Evolutionary conservation across 2,888 invertebrate genomes (phyloP), one percentile per base, ranked within the genome.

Genomic region (Steromphala cineraria): DNA sequence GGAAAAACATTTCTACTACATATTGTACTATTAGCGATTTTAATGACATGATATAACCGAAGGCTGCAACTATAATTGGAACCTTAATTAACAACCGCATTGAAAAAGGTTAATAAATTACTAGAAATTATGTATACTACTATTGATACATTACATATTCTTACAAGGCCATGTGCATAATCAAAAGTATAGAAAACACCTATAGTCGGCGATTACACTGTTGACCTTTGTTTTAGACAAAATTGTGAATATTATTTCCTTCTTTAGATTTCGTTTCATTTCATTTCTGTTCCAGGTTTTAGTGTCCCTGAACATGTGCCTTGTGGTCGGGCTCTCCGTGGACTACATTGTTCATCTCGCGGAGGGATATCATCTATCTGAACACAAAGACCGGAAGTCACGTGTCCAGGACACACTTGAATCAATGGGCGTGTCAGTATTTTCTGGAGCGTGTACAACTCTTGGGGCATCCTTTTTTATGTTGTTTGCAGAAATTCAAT

Each of bases 381-480:
- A 83, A 8, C 82, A 83, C 52, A 81, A 78, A 36, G 85, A 87
- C 71, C 82, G 89, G 40, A 67, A 81, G 53, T 82, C 84, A 67
- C 86, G 89, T 24, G 85, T 89, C 17, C 85, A 84, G 13, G 87
- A 90, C 74, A 85, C 87, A 85, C 78, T 90, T 15, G 86, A 88
- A 52, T 81, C 83, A 62, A 88, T 91, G 83, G 91, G 89, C 0
- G 86, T 88, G n/a, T 91, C 91, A 0, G 89, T 91, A 7, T 86
- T 92, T 28, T 91, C 90, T 19, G 91, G 91, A 0, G 91, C 91
- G 17, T 84, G 87, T 46, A 91, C 91, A 15, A 91, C 91, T 2
- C 81, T 91, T 0, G 91, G 91, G 0, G 90, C 91, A 7, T 87
- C 91, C 0, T 19, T 88, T 19, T 91, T 91, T 80, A 88, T 91